A percentile compares a stretch with the other conserved stretches of the same genome.
These are phyloP conservation scores for Schizothorax lantsangensis DNA, from an alignment of 2,797 vertebrate species.

Conservation along the genomic window DNA sequence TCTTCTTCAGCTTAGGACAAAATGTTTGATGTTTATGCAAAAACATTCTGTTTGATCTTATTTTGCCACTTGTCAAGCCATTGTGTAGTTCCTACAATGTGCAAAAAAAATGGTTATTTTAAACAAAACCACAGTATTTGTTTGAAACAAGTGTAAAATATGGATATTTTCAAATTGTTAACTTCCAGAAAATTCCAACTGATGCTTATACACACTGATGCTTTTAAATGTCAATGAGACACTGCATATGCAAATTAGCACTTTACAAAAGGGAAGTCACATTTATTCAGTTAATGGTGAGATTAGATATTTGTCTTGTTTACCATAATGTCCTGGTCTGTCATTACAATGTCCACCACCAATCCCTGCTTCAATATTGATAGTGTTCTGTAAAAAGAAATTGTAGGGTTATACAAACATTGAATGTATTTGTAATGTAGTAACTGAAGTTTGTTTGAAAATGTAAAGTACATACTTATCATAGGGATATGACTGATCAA, in stretches of 20 bases:
- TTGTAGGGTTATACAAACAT: background rate
- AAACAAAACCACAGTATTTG: background rate
- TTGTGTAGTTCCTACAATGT: constrained; percentile 10
- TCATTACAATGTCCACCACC: background rate
- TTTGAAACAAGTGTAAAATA: background rate
- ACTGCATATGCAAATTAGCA: background rate
- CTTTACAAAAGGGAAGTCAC: background rate
- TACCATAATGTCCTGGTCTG: background rate
- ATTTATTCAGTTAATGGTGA: background rate
- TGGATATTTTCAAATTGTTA: background rate
- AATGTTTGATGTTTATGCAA: background rate
- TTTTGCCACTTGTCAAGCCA: background rate
- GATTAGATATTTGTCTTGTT: background rate
- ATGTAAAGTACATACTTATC: background rate
- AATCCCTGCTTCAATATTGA: background rate
- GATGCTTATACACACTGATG: too few relatives aligned
- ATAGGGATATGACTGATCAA: background rate
- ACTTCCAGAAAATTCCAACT: background rate
- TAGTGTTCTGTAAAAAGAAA: background rate
- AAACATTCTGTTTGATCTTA: background rate
- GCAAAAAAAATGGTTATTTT: background rate
- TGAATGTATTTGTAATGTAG: background rate
- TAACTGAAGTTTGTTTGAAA: background rate
- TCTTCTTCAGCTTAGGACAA: background rate
- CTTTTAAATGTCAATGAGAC: background rate